Evolutionary conservation across 92 coral and sea anemone species (phyloP), one percentile per base, ranked within the genome.

Genomic region (Micromussa lordhowensis): DNA sequence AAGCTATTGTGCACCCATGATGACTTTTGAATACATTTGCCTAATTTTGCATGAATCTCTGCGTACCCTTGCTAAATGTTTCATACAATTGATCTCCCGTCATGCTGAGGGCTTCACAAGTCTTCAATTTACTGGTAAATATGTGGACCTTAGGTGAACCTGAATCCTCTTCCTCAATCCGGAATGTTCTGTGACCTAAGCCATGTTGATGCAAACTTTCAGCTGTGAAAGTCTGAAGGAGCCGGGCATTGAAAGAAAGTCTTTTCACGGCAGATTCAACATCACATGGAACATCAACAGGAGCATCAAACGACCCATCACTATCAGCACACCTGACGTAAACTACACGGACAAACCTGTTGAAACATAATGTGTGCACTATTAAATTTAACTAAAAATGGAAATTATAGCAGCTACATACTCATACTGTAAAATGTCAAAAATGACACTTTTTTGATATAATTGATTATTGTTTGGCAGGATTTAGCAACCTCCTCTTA

Each of bases 161-260:
- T 78, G 82, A 78, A 34, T 92, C 87, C 69, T 95, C 92, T 73
- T 97, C 96, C 77, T 97, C 98, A 22, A 97, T 85, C 44, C 92
- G 75, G 87, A 97, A 97, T 36, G 98, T 95, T 64, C 78, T 85
- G 81, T 87, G 95, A 8, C 99, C 99, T 55, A 97, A 91, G 1
- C 98, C 99, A 89, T 97, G 99, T 53, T 92, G 92, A 73, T 86
- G 70, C 86, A 97, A 80, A n/a, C 96, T 94, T 78, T 93, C 97
- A 49, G 99, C 99, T 57, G 94, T 95, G 77, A 97, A 97, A 68
- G 99, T 95, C 85, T 97, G 99, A 75, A 97, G 91, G 57, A 97
- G 90, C 22, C 90, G 91, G 17, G 94, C 94, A 91, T 97, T 97
- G 49, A 97, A 93, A 73, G 91, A 85, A 66, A 97, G 94, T 83